These are phyloP conservation scores for Caracal caracal DNA, from an alignment of 2,113 vertebrate genomes.

Conservation along the genomic window DNA sequence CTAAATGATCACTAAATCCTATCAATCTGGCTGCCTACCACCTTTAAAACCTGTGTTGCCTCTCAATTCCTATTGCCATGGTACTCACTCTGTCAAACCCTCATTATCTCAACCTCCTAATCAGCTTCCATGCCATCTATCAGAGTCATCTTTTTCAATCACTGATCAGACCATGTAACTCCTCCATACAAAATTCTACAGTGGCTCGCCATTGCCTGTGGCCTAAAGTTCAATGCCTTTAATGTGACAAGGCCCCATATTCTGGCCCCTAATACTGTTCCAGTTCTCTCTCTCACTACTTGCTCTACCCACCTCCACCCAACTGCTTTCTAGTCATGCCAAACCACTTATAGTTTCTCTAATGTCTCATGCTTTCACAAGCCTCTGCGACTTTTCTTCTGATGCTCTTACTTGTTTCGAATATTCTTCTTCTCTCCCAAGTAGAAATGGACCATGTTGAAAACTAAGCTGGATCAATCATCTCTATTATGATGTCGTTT, in stretches of 20 bases:
- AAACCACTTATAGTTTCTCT: background rate
- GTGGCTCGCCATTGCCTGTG: background rate
- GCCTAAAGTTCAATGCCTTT: background rate
- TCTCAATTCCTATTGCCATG: background rate
- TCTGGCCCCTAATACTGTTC: background rate
- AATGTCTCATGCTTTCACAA: background rate
- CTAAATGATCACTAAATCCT: background rate
- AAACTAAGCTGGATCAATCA: background rate
- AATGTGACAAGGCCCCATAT: background rate
- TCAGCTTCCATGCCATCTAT: background rate
- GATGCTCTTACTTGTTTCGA: background rate
- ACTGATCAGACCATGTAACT: constrained; percentile 25
- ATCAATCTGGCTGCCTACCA: background rate
- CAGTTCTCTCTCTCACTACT: background rate
- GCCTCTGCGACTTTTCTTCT: background rate
- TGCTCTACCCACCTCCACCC: background rate
- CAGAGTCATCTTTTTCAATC: background rate
- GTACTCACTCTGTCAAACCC: background rate
- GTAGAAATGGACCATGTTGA: background rate
- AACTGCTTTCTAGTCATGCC: background rate
- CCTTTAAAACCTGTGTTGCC: background rate
- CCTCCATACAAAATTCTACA: background rate
- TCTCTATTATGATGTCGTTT: background rate
- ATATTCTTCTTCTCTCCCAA: background rate
- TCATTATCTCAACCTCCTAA: background rate